Evolutionary conservation across 2,113 vertebrate genomes (phyloP).

Genomic region (Alosa alosa): DNA sequence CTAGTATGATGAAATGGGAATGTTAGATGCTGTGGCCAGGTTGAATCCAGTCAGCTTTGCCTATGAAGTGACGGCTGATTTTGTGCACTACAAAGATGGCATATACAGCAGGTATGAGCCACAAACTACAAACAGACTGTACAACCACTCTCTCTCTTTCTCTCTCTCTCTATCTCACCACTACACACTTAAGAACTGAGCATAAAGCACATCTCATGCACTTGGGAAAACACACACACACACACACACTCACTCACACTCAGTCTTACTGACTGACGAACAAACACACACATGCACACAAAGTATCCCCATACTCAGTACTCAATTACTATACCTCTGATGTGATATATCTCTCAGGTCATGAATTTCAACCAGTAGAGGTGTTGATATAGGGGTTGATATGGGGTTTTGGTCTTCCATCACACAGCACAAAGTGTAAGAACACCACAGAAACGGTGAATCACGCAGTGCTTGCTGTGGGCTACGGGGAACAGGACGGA

Average conservation of each 20-base stretch:
- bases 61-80: constrained; percentile 80
- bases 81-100: constrained; percentile 78
- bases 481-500: constrained; percentile 73
- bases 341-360: not conserved
- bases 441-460: constrained; percentile 86
- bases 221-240: too few species aligned
- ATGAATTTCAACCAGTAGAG: not conserved
- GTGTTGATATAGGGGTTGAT: not conserved
- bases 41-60: constrained; percentile 87
- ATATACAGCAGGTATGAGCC: constrained; percentile 80
- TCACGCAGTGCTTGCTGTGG: constrained; percentile 87
- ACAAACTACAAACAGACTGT: not conserved
- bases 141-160: not conserved
- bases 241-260: not conserved
- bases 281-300: not conserved
- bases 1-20: constrained; percentile 79
- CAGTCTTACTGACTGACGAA: not conserved
- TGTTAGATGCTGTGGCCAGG: constrained; percentile 82
- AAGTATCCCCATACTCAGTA: not conserved
- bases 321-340: not conserved
- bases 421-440: constrained; percentile 71
- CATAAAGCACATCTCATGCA: too few species aligned
- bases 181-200: too few species aligned
- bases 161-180: not conserved
- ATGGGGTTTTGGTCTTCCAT: constrained; percentile 8